Evolutionary conservation across 1,140 invertebrate species (phyloP).

Genomic region (Choristoneura fumiferana): DNA sequence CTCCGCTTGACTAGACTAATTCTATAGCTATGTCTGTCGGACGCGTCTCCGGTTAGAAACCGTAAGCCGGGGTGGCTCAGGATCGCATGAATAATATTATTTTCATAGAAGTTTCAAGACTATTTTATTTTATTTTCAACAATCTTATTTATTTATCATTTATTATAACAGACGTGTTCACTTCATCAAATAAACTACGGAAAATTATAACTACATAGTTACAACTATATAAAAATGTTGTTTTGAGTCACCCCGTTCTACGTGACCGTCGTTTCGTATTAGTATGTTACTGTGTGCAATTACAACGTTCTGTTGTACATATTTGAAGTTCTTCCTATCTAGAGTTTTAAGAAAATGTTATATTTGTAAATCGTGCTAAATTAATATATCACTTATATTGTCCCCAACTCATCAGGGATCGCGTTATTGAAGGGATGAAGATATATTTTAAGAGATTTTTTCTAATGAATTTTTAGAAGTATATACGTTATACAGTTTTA

Average conservation of each 20-base stretch:
- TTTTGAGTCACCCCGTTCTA: no score
- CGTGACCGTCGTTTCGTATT: constrained; percentile 25
- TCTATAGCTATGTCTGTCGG: constrained; percentile 3
- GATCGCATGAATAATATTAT: no score
- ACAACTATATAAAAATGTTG: no score
- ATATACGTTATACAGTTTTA: constrained; percentile 63
- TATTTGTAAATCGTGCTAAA: constrained; percentile 67
- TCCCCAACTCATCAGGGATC: constrained; percentile 37
- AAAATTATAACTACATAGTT: no score
- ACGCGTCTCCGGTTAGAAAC: background rate
- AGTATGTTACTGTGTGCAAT: constrained; percentile 65
- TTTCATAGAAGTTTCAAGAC: no score
- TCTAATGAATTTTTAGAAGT: constrained; percentile 70
- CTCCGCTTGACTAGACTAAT: constrained; percentile 7
- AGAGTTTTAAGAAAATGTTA: constrained; percentile 60
- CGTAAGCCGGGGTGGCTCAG: no score
- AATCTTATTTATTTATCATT: no score
- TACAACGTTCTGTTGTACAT: constrained; percentile 67
- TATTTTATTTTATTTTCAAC: no score
- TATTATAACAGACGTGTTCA: no score
- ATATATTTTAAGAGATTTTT: constrained; percentile 78
- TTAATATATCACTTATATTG: constrained; percentile 54
- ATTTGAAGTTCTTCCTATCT: constrained; percentile 73
- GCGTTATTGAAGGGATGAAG: constrained; percentile 63
- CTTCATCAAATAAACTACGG: no score